Percentiles rank a stretch among this genome's conserved stretches.
Evolutionary conservation across 2,797 vertebrate genomes (phyloP).

Genomic region (Numenius phaeopus): DNA sequence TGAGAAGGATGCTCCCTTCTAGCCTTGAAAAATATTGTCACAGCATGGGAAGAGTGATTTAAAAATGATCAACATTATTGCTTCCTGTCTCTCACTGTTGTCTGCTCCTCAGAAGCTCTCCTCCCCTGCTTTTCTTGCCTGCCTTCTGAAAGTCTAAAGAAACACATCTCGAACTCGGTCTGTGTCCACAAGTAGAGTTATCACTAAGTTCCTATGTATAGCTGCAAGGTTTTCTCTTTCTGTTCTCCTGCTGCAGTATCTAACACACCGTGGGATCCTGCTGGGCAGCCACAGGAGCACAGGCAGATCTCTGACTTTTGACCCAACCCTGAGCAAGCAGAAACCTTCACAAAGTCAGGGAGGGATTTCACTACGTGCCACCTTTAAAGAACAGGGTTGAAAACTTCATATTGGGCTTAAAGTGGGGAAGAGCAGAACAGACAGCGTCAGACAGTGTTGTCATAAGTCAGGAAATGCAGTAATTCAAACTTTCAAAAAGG

Average conservation of each 20-base stretch:
- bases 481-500: background rate
- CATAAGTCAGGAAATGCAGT: background rate
- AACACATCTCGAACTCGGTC: background rate
- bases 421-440: background rate
- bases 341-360: background rate
- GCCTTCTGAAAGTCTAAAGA: background rate
- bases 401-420: background rate
- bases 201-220: background rate
- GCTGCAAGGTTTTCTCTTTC: background rate
- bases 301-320: background rate
- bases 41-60: background rate
- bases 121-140: background rate
- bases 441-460: background rate
- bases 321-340: background rate
- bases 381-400: background rate
- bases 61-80: background rate
- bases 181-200: background rate
- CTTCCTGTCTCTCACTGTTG: background rate
- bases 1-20: background rate
- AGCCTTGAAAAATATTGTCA: background rate
- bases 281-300: background rate
- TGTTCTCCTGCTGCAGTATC: background rate
- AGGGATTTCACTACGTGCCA: background rate
- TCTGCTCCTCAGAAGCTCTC: background rate
- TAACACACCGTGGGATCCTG: background rate